These are phyloP conservation scores for Lepidochrysops patricia DNA, from an alignment of 2,888 invertebrate genomes.

Conservation along the genomic window DNA sequence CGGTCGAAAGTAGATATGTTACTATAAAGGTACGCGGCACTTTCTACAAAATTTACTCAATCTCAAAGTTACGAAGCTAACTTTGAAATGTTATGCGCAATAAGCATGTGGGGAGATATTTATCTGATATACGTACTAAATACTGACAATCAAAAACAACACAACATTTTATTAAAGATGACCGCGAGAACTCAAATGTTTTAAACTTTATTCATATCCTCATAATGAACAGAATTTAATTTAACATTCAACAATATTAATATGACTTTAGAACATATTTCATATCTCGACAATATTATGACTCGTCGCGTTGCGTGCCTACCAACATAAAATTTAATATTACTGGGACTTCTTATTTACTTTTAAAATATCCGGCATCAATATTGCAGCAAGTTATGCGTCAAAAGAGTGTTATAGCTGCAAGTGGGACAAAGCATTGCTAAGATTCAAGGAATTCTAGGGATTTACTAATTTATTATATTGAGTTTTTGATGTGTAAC, in stretches of 20 bases:
- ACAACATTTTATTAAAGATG: background rate
- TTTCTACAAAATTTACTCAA: too few relatives aligned
- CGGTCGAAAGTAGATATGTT: too few relatives aligned
- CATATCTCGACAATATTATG: constrained; percentile 7
- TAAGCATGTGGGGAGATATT: too few relatives aligned
- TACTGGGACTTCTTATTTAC: constrained; percentile 1
- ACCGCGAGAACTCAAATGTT: background rate
- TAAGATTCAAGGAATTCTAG: background rate
- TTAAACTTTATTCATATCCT: constrained; percentile 9
- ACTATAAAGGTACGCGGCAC: too few relatives aligned
- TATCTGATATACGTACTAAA: background rate
- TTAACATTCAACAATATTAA: constrained; percentile 10
- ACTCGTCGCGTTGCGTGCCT: constrained; percentile 6
- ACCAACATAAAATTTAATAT: constrained; percentile 11
- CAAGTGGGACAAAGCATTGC: background rate
- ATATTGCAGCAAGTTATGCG: background rate
- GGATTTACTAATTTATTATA: background rate
- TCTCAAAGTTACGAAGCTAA: too few relatives aligned
- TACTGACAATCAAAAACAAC: background rate
- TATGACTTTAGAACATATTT: constrained; percentile 11
- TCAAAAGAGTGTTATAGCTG: background rate
- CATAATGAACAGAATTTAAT: constrained; percentile 11
- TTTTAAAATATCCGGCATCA: constrained; percentile 7
- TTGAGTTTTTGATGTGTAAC: too few relatives aligned
- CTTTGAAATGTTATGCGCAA: too few relatives aligned